Base-by-base conservation (phyloP, 1,140 invertebrate species). In the Penaeus vannamei region DNA sequence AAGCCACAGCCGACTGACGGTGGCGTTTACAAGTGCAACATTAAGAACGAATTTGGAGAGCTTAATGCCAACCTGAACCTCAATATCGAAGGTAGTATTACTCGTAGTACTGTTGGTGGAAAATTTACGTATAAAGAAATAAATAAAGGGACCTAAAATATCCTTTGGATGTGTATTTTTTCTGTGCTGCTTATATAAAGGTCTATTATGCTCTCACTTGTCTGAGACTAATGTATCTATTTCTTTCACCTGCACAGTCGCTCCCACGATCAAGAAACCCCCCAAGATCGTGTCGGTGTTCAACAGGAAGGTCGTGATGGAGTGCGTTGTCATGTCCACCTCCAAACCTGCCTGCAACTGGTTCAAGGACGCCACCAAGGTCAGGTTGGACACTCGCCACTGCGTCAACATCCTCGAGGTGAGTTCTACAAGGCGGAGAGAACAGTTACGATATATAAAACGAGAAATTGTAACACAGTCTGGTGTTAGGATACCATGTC, bases 21-120 rank as follows among this genome's bases (percentile, higher is more conserved):
- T 91, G 99, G 99, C 64, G 94, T 99, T 60, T 99, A 99, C 94
- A 99, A 99, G 93, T 99, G 98, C 93, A 98, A 98, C 92, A 98
- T 99, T 90, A 99, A 98, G 93, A 99, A 99, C 93, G 94, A 96
- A 91, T 95, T 97, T 92, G 99, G 99, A 91, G 98, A 99, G 95
- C 95, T 98, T 76, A 99, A 98, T 93, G 97, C 98, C 62, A 99
- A 99, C 94, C 94, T 99, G 69, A 98, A 98, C 87, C 94, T 99
- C 87, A 99, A 99, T 94, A 98, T 99, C 94, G 97, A 99, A 96
- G 98, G 98, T 98, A 95, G 95, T 96, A 95, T 90, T 22, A 61
- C 84, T 22, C 20, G 42, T n/a, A 53, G 29, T 53, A 12, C 19
- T 36, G 46, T n/a, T 23, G n/a, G 22, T 17, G 29, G 42, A 60